phyloP scores from a whole-genome alignment of 2,797 vertebrate genomes.

The Arrhamphus sclerolepis region DNA sequence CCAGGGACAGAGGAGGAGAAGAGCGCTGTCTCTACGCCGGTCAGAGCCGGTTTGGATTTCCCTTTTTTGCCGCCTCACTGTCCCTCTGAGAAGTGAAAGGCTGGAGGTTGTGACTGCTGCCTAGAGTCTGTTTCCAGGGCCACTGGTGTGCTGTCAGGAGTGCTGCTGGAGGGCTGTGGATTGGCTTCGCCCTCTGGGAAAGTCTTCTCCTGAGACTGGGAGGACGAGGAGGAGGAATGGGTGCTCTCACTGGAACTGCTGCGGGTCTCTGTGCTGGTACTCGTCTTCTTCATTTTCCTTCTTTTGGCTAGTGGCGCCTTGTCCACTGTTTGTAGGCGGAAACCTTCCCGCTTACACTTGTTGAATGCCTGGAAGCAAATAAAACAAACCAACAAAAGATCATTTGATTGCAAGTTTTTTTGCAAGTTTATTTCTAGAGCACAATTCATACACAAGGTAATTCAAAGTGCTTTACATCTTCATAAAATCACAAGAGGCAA shows the following conservation, averaged over 20 bases:
- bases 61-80: conserved; percentile 63
- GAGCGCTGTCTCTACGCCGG: conserved; percentile 31
- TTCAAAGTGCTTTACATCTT: too few species aligned
- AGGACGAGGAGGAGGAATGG: conserved; percentile 93
- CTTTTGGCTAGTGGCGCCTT: conserved; percentile 97
- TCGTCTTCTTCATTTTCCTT: conserved; percentile 98
- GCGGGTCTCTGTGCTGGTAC: conserved; percentile 97
- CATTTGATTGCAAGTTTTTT: too few species aligned
- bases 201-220: conserved; percentile 89
- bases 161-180: conserved; percentile 74
- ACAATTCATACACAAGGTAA: too few species aligned
- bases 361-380: conserved; percentile 89
- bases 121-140: conserved; percentile 57
- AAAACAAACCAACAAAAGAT: background rate
- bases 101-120: conserved; percentile 60
- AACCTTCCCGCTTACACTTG: conserved; percentile 97
- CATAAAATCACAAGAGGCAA: too few species aligned
- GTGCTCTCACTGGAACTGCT: conserved; percentile 98
- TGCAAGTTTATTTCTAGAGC: too few species aligned
- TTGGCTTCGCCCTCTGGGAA: conserved; percentile 75
- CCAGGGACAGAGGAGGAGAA: conserved; percentile 35
- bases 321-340: conserved; percentile 98
- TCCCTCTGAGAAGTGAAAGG: conserved; percentile 89
- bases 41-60: conserved; percentile 51
- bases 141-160: conserved; percentile 62